phyloP scores from a whole-genome alignment of 2,113 vertebrate species.

The Apeltes quadracus region DNA sequence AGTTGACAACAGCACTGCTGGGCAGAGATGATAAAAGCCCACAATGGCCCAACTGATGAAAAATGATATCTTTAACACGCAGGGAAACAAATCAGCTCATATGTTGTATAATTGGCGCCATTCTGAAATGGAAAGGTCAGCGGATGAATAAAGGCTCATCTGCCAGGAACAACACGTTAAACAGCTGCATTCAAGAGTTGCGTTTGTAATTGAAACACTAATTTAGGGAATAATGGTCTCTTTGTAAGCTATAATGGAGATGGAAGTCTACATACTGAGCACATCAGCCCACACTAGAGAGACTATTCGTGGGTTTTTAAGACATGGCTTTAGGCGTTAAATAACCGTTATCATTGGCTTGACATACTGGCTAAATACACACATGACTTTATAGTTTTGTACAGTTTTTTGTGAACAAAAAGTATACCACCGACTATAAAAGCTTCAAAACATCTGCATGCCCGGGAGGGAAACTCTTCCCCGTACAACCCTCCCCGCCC shows the following conservation, averaged over 20 bases:
- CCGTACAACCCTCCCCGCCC: neutral
- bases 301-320: conserved; percentile 23
- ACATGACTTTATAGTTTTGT: conserved; percentile 21
- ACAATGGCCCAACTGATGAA: conserved; percentile 7
- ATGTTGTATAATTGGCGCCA: conserved; percentile 42
- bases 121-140: conserved; percentile 54
- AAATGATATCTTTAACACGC: conserved; percentile 51
- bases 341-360: conserved; percentile 6
- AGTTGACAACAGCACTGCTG: conserved; percentile 54
- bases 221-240: conserved; percentile 19
- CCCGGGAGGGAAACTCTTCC: conserved; percentile 8
- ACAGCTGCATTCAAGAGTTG: conserved; percentile 22
- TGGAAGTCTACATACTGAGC: neutral
- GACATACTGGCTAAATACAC: neutral
- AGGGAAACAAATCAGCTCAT: conserved; percentile 43
- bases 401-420: neutral
- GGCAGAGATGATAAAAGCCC: conserved; percentile 46
- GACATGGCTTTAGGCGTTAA: neutral
- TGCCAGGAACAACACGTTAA: conserved; percentile 33
- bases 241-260: conserved; percentile 6
- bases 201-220: conserved; percentile 22
- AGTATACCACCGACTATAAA: neutral
- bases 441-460: conserved; percentile 8
- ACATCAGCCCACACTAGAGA: neutral
- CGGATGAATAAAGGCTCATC: conserved; percentile 62